Evolutionary conservation across 1,140 invertebrate genomes (phyloP), one percentile per base, ranked within the genome.

Genomic region (Apocrypta bakeri): DNA sequence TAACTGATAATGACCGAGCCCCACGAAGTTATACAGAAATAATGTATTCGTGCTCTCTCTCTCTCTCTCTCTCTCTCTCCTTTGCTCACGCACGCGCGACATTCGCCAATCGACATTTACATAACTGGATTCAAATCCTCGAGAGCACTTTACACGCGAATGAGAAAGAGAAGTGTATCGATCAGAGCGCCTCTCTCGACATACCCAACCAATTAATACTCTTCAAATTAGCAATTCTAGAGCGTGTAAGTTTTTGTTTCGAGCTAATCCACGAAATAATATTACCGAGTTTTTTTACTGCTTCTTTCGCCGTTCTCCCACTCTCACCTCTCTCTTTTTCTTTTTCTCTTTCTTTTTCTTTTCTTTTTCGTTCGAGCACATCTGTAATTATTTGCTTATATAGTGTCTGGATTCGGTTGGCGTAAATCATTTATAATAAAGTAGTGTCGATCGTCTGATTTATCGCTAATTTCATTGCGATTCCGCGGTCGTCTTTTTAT

Each of bases 101-200:
- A 73, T 81, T 84, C 74, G 42, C 68, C 29, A 40, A 82, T 81
- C 61, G 14, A 17, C 63, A 75, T 81, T 68, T 73, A 29, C 66
- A 73, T 74, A 85, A 78, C 79, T 72, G 81, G 75, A 83, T 78
- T 76, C 31, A 78, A 73, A 71, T 76, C 61, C 73, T 48, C 40
- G 27, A 77, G 73, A 76, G 63, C 21, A 73, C 24, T 73, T 80
- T 73, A 37, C 29, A 31, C 9, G n/a, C 33, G 14, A 76, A n/a
- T 2, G 11, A 64, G 31, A 25, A 6, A 68, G 61, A 82, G 14
- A 71, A 31, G 63, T 27, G 63, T 29, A 66, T 66, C 63, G 27
- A 9, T 14, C 4, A 4, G 56, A 61, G n/a, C n/a, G 64, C 64
- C 25, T 69, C 8, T 56, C 33, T 29, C n/a, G n/a, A n/a, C n/a